Conservation (phyloP, 2,888 invertebrate genomes). For the Digitonthophagus gazella region DNA sequence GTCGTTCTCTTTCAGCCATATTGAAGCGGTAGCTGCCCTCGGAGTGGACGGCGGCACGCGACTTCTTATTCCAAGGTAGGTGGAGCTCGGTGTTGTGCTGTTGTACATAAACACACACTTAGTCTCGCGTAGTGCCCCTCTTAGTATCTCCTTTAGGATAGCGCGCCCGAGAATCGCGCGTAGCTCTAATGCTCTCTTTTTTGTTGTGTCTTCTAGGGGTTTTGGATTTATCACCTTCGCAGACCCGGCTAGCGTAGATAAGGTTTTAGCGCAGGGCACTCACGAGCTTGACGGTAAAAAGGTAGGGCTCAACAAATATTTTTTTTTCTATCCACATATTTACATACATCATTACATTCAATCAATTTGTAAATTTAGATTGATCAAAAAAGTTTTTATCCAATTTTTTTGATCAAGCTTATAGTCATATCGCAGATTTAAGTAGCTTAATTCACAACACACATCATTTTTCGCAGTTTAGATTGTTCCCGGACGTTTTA, state of each 20-base stretch:
- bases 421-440: too few relatives aligned
- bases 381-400: too few relatives aligned
- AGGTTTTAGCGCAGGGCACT: conserved; percentile 96
- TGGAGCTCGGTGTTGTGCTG: conserved; percentile 47
- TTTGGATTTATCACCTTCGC: conserved; percentile 99
- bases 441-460: too few relatives aligned
- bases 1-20: conserved; percentile 55
- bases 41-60: conserved; percentile 54
- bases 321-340: conserved; percentile 24
- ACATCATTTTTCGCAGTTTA: background rate
- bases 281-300: conserved; percentile 99
- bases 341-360: conserved; percentile 20
- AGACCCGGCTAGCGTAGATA: conserved; percentile 97
- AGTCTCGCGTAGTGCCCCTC: conserved; percentile 42
- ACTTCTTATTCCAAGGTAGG: conserved; percentile 58
- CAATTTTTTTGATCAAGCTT: too few relatives aligned
- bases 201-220: conserved; percentile 70
- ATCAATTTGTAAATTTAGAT: too few relatives aligned
- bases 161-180: background rate
- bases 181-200: conserved; percentile 19
- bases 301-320: conserved; percentile 62
- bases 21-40: conserved; percentile 53
- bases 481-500: background rate
- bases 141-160: conserved; percentile 34
- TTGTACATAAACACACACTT: conserved; percentile 34